phyloP scores from a whole-genome alignment of 1,140 invertebrate species.

The Microplitis mediator region DNA sequence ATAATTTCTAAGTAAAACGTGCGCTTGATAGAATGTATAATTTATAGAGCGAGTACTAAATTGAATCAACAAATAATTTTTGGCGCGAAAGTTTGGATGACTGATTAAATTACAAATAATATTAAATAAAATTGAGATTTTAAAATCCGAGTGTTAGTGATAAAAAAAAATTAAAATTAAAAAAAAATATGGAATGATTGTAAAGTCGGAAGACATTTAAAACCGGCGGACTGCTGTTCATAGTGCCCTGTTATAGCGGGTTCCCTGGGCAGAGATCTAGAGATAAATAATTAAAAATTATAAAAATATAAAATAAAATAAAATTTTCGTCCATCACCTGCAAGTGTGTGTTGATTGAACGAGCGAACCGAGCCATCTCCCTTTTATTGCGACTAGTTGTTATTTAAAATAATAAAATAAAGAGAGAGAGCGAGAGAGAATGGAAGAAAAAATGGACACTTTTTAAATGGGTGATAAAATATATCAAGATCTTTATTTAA shows the following conservation, averaged over 20 bases:
- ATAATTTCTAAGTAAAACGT: no score
- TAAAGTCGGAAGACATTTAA: slow-evolving; percentile 56
- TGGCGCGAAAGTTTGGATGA: no score
- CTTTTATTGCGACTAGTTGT: slow-evolving; percentile 4
- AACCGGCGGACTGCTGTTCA: slow-evolving; percentile 62
- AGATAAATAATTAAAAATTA: slow-evolving; percentile 26
- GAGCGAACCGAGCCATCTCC: slow-evolving; percentile 12
- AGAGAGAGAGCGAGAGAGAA: not conserved
- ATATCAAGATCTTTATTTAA: not conserved
- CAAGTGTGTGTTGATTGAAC: not conserved
- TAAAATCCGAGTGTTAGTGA: slow-evolving; percentile 28
- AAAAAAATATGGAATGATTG: slow-evolving; percentile 47
- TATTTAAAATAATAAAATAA: not conserved
- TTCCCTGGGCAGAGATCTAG: slow-evolving; percentile 56
- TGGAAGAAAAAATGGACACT: not conserved
- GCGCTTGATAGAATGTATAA: no score
- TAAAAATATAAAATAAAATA: no score
- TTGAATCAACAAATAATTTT: no score
- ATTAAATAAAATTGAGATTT: slow-evolving; percentile 4
- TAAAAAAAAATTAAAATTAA: slow-evolving; percentile 34
- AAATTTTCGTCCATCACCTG: not conserved
- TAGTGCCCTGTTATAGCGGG: slow-evolving; percentile 63
- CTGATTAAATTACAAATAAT: no score
- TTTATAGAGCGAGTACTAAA: no score
- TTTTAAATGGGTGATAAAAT: no score